phyloP scores from a whole-genome alignment of 2,888 invertebrate species.

The Beris morrisii region DNA sequence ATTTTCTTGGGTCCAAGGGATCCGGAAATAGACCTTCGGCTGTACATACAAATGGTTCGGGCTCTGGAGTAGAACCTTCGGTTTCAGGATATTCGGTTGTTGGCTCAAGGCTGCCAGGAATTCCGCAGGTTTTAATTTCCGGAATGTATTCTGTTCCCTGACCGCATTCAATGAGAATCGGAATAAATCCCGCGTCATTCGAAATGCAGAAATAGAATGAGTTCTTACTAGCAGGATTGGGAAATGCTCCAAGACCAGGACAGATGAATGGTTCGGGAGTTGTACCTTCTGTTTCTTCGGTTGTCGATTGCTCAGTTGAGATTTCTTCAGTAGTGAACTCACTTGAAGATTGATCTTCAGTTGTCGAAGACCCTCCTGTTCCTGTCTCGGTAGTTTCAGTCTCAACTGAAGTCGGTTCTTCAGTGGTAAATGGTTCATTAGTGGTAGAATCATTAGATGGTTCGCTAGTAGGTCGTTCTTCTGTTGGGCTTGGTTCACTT shows the following conservation, averaged over 20 bases:
- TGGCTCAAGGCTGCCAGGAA: background rate
- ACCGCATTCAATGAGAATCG: slow-evolving; percentile 7
- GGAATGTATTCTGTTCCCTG: slow-evolving; percentile 13
- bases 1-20: slow-evolving; percentile 8
- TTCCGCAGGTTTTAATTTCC: slow-evolving; percentile 5
- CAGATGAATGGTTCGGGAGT: background rate
- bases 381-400: background rate
- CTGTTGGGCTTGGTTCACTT: background rate
- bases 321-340: background rate
- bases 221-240: background rate
- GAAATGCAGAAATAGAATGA: slow-evolving; percentile 18
- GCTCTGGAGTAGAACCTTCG: slow-evolving; percentile 8
- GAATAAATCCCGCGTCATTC: background rate
- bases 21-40: background rate
- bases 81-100: slow-evolving; percentile 3
- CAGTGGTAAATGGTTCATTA: background rate
- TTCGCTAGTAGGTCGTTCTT: too few species aligned
- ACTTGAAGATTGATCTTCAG: background rate
- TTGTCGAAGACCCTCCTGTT: background rate
- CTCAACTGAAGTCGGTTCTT: background rate
- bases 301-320: background rate
- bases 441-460: too few species aligned
- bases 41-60: slow-evolving; percentile 17
- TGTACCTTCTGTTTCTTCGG: background rate
- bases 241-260: background rate